Conservation (phyloP, 2,888 invertebrate species). For the Aphidius colemani region DNA sequence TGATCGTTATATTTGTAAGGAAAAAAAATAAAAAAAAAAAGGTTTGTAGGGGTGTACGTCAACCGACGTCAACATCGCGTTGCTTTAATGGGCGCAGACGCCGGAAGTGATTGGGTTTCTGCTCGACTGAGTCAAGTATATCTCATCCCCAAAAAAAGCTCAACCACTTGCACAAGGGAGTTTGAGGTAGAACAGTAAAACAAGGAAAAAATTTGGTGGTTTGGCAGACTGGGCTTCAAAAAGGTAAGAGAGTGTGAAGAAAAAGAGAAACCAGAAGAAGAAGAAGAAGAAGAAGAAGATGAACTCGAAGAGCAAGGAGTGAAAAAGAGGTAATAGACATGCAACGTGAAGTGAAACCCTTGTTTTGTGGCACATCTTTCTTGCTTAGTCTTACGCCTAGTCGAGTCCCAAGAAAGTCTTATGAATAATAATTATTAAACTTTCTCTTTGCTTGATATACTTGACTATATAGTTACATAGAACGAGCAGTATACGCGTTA, state of each 20-base stretch:
- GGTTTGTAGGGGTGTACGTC: constrained; percentile 53
- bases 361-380: constrained; percentile 58
- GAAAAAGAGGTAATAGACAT: constrained; percentile 33
- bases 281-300: neutral
- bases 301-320: constrained; percentile 16
- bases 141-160: constrained; percentile 33
- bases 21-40: constrained; percentile 31
- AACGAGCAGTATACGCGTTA: neutral
- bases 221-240: constrained; percentile 6
- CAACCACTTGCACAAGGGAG: constrained; percentile 11
- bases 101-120: constrained; percentile 68
- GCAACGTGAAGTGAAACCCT: constrained; percentile 42
- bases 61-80: constrained; percentile 62
- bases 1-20: neutral
- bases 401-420: constrained; percentile 52
- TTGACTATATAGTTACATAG: constrained; percentile 1
- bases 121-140: constrained; percentile 60
- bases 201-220: constrained; percentile 30
- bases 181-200: constrained; percentile 22
- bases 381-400: constrained; percentile 57
- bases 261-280: neutral
- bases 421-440: constrained; percentile 59
- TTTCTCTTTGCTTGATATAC: constrained; percentile 18
- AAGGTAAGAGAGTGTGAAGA: constrained; percentile 23
- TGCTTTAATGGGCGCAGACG: constrained; percentile 65